These are phyloP conservation scores for Sphaerophoria taeniata DNA, from an alignment of 2,888 invertebrate species.

Conservation along the genomic window DNA sequence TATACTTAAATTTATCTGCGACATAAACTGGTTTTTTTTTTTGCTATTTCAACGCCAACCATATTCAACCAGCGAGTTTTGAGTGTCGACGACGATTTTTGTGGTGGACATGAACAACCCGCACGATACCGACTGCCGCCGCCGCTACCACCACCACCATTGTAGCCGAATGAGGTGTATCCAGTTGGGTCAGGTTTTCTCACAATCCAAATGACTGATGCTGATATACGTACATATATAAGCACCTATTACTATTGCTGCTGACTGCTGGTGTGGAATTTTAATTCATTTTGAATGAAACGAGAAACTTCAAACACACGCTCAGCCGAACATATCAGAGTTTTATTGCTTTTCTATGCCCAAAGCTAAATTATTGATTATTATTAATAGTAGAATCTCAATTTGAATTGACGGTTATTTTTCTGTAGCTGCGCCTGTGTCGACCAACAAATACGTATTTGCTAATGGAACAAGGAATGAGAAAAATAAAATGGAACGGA, in stretches of 20 bases:
- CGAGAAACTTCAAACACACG: constrained; percentile 18
- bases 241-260: background rate
- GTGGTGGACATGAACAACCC: constrained; percentile 35
- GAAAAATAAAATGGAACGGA: constrained; percentile 10
- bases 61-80: background rate
- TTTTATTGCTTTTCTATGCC: constrained; percentile 32
- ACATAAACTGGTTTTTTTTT: constrained; percentile 60
- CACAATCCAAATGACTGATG: constrained; percentile 20
- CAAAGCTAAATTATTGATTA: constrained; percentile 57
- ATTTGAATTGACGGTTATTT: constrained; percentile 54
- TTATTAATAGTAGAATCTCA: constrained; percentile 49
- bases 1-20: constrained; percentile 39
- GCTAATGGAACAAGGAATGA: constrained; percentile 6
- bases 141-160: too few relatives aligned
- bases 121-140: background rate
- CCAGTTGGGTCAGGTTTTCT: constrained; percentile 43
- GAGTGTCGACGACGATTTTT: background rate
- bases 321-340: constrained; percentile 27
- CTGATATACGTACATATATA: background rate
- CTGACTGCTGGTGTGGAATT: constrained; percentile 53
- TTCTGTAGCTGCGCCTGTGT: background rate
- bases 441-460: constrained; percentile 14
- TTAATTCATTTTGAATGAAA: constrained; percentile 60
- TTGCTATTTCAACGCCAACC: constrained; percentile 35
- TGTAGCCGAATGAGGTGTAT: constrained; percentile 34